Evolutionary conservation across 2,888 invertebrate species (phyloP).

Genomic region (Autographa pulchrina): DNA sequence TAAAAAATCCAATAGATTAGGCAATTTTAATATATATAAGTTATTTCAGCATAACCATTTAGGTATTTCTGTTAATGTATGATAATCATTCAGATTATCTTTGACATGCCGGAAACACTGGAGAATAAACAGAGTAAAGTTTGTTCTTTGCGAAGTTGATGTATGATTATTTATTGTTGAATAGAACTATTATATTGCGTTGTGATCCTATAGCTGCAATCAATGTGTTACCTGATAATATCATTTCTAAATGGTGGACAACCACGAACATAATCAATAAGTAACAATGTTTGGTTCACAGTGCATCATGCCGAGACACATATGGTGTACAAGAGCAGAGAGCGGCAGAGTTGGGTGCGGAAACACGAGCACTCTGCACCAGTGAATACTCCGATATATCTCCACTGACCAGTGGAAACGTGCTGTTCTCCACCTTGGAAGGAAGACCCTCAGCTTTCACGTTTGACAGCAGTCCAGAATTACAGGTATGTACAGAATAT

Average conservation of each 20-base stretch:
- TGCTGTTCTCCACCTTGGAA: conserved; percentile 98
- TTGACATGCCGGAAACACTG: too few relatives aligned
- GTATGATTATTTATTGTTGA: too few relatives aligned
- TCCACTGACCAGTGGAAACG: conserved; percentile 97
- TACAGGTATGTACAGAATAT: conserved; percentile 92
- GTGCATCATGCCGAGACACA: conserved; percentile 97
- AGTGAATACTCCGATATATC: conserved; percentile 99
- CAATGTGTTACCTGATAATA: too few relatives aligned
- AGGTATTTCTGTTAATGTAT: too few relatives aligned
- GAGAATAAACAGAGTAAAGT: too few relatives aligned
- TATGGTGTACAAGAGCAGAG: conserved; percentile 95
- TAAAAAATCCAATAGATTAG: too few relatives aligned
- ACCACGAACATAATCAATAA: background rate
- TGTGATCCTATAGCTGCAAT: too few relatives aligned
- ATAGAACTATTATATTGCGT: too few relatives aligned
- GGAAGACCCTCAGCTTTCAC: conserved; percentile 97
- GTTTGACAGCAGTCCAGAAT: conserved; percentile 96
- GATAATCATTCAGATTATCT: too few relatives aligned
- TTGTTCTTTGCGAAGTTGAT: too few relatives aligned
- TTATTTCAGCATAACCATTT: background rate
- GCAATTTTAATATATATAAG: too few relatives aligned
- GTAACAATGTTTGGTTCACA: conserved; percentile 68
- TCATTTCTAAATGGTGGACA: too few relatives aligned
- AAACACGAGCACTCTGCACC: conserved; percentile 98
- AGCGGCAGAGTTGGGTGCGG: conserved; percentile 93